Base-by-base conservation (phyloP, 2,797 vertebrate genomes). In the Valencia hispanica region DNA sequence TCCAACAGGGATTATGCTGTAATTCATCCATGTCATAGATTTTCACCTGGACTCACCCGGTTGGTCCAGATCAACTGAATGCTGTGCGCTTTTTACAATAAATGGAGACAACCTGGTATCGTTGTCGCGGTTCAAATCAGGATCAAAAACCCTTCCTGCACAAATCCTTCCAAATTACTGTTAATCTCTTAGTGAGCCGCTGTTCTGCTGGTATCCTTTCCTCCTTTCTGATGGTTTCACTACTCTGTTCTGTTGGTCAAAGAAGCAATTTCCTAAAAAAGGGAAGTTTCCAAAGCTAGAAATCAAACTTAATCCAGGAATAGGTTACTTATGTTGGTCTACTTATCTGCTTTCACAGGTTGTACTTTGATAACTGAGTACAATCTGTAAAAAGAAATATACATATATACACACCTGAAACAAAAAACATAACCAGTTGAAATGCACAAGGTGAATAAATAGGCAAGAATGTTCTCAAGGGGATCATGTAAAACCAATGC, bases 151-250 rank as follows among this genome's bases (percentile, higher is more conserved):
- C 27, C 17, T 18, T 7, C 18, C 9, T 43, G n/a, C 51, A 22
- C 32, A 57, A 18, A 22, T 12, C 17, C 12, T 5, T 41, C 0
- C 9, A 68, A 32, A 68, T n/a, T 47, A 79, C 78, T 78, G 71
- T 75, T 75, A 61, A 47, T 34, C 12, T n/a, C 61, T 70, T 43
- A 11, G 36, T 50, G 34, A 47, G 27, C 43, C 34, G 30, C 36
- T 39, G 48, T 27, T 77, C 30, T 32, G 12, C n/a, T 53, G 59
- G 70, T 76, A 50, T 66, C 59, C 8, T 75, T 83, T 87, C 32
- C 74, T 71, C 45, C 45, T 73, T 43, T n/a, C n/a, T 0, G 25
- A 34, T 68, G 71, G 72, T 84, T 83, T 86, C 86, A 79, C 71
- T 79, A 74, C 73, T 45, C 41, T 22, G 43, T 82, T 87, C 53